Evolutionary conservation across 1,140 invertebrate genomes (phyloP).

Genomic region (Trachelipus rathkii): DNA sequence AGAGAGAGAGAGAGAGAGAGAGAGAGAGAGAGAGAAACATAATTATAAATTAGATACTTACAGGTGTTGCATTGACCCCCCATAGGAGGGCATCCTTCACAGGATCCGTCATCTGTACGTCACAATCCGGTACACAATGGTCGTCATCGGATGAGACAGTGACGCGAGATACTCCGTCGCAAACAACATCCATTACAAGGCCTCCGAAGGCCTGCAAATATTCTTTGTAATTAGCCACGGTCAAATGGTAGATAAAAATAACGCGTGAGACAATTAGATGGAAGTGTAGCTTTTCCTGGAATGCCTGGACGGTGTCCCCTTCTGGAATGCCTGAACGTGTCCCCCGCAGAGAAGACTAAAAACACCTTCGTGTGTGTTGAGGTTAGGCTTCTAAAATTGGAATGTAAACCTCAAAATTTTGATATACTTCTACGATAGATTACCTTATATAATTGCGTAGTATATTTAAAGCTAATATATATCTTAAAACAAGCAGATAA

Average conservation of each 20-base stretch:
- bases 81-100: constrained; percentile 3
- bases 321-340: too few species aligned
- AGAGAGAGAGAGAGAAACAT: too few species aligned
- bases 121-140: constrained; percentile 2
- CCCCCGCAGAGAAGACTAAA: too few species aligned
- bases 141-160: constrained; percentile 4
- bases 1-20: background rate
- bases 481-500: too few species aligned
- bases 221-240: background rate
- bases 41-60: background rate
- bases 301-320: background rate
- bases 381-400: too few species aligned
- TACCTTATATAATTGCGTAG: too few species aligned
- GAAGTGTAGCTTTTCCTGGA: background rate
- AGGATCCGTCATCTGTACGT: background rate
- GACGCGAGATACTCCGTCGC: background rate
- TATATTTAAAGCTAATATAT: too few species aligned
- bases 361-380: too few species aligned
- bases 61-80: constrained; percentile 7
- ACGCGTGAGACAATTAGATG: background rate
- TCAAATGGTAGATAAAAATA: background rate
- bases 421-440: too few species aligned
- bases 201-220: background rate
- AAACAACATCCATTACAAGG: background rate
- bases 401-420: too few species aligned